Conservation (phyloP, 2,888 invertebrate species). For the Tetramorium bicarinatum region DNA sequence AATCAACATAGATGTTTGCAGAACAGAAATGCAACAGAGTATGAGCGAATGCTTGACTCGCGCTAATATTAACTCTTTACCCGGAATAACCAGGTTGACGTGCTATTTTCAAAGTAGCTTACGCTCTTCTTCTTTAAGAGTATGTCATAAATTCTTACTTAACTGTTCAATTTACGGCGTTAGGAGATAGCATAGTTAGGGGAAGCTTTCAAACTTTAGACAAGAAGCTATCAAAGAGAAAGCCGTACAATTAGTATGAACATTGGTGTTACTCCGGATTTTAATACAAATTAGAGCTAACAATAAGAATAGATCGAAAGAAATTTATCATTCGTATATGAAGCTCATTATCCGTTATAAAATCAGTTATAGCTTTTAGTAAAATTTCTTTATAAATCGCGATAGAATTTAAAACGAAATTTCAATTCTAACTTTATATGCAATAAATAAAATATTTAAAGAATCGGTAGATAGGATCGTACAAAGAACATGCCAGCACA, state of each 20-base stretch:
- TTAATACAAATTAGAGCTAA: background rate
- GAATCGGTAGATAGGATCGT: background rate
- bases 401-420: background rate
- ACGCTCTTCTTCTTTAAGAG: slow-evolving; percentile 1
- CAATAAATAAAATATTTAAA: background rate
- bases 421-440: background rate
- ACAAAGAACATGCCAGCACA: background rate
- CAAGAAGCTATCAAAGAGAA: background rate
- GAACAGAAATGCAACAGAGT: slow-evolving; percentile 16
- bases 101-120: slow-evolving; percentile 28
- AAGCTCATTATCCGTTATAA: background rate
- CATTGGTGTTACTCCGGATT: background rate
- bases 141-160: slow-evolving; percentile 30
- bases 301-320: background rate
- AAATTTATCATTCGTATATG: background rate
- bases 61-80: slow-evolving; percentile 35
- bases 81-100: slow-evolving; percentile 1
- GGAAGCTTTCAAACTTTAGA: background rate
- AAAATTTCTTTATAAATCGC: background rate
- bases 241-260: background rate
- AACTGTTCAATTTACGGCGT: slow-evolving; percentile 3
- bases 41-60: slow-evolving; percentile 26
- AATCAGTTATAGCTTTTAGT: background rate
- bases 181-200: background rate
- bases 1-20: slow-evolving; percentile 16